phyloP scores from a whole-genome alignment of 2,797 vertebrate genomes.

The Gastrophryne carolinensis region DNA sequence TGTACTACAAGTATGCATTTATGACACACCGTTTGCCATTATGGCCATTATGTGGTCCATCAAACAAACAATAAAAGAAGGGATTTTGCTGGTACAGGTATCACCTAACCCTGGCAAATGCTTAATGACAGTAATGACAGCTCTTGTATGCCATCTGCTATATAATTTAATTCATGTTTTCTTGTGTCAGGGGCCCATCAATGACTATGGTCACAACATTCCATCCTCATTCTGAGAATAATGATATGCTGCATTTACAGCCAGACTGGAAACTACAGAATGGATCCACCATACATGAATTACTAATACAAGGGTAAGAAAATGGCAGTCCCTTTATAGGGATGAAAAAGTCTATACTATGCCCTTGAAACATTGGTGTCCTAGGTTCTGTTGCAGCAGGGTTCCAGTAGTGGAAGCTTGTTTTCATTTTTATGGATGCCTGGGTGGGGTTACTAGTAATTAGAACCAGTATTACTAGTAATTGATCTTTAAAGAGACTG shows the following conservation, averaged over 20 bases:
- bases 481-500: too few relatives aligned
- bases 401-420: neutral
- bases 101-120: too few relatives aligned
- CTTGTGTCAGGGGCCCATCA: slow-evolving; percentile 69
- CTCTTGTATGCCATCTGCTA: neutral
- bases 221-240: slow-evolving; percentile 60
- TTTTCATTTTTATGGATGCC: neutral
- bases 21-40: too few relatives aligned
- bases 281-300: slow-evolving; percentile 75
- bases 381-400: neutral
- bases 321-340: neutral
- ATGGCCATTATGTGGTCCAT: too few relatives aligned
- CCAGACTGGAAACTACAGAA: slow-evolving; percentile 76
- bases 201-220: slow-evolving; percentile 68
- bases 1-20: too few relatives aligned
- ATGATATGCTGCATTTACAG: slow-evolving; percentile 82
- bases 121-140: too few relatives aligned
- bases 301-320: slow-evolving; percentile 81
- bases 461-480: too few relatives aligned
- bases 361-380: neutral
- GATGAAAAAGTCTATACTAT: neutral
- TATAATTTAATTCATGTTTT: neutral
- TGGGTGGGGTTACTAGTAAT: too few relatives aligned
- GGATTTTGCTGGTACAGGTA: too few relatives aligned
- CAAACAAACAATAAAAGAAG: too few relatives aligned